Evolutionary conservation across 2,797 vertebrate genomes (phyloP), one percentile per base, ranked within the genome.

Genomic region (Florisuga fusca): DNA sequence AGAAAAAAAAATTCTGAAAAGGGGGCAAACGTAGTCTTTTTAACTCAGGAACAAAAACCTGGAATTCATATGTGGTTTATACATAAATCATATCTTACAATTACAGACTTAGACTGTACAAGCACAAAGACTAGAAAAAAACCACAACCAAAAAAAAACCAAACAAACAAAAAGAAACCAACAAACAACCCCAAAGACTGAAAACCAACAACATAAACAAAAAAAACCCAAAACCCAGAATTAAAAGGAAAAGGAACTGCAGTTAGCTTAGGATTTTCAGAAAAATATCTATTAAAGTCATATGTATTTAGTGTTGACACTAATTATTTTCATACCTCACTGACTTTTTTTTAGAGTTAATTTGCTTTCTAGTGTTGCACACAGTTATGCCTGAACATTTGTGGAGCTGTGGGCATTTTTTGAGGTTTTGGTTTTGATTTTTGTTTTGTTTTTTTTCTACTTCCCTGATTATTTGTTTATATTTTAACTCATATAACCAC

Each of bases 401-500:
- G 31, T 64, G 41, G 10, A 45, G 1, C 5, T 90, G 15, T 36
- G 9, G 15, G 12, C 38, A 38, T 38, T 38, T 38, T 36, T 12
- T 12, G 38, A 12, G 38, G 11, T 38, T 38, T 38, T 38, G 38
- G 38, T 5, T 13, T 38, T 38, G 38, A 5, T 12, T 8, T 1
- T 15, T 48, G 29, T 29, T 11, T 25, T 2, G 2, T 41, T 55
- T 43, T 61, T 1, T 22, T 89, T 59, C n/a, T 5, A 1, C 1
- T 45, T 75, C 73, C 69, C 55, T 46, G 29, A 38, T 63, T 25
- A 10, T 69, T 57, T 73, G 1, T 48, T 86, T 48, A 10, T 34
- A 57, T 36, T 73, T 79, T 26, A 55, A n/a, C 9, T 66, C 23
- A 33, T 59, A 25, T 1, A 68, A 2, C 1, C 14, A 27, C 33